Evolutionary conservation across 2,888 invertebrate genomes (phyloP), one percentile per base, ranked within the genome.

Genomic region (Plutella xylostella): DNA sequence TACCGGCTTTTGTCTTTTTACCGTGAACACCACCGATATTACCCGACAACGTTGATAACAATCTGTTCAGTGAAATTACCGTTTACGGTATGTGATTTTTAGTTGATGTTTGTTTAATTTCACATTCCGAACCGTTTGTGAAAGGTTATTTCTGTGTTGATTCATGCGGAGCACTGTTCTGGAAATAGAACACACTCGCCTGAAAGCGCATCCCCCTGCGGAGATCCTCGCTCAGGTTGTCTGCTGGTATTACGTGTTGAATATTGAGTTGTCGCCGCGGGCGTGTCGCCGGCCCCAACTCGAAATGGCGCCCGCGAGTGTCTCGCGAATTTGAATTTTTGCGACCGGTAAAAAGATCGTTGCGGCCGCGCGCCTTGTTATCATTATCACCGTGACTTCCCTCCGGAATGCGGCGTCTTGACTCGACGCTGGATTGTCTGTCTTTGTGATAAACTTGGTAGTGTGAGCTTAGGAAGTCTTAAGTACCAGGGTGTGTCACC

Each of bases 121-220:
- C 63, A 72, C 74, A 72, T 77, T 72, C 70, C 71, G 19, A 70
- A 68, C 59, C 61, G 65, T 71, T 72, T 68, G 73, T 80, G 80
- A 79, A 82, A 79, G 79, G 80, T 82, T 82, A 83, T 83, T 83
- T 83, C 65, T 74, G 82, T 79, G 82, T 82, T 80, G 82, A 82
- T 82, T 82, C 78, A 79, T 79, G 78, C 79, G 72, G 73, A 71
- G 82, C 75, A 72, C 68, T 67, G 76, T 71, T 77, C 83, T 80
- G 78, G 76, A 83, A 83, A 82, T 82, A 82, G 82, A 80, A 67
- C 65, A 39, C 57, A 71, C 65, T 66, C 71, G 73, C 55, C 63
- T 62, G 63, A 74, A 75, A 67, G 69, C 75, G 71, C 79, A 78
- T 79, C 79, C 76, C 77, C 69, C 65, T 60, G 66, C 56, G 60